Base-by-base conservation (phyloP, 2,888 invertebrate species). In the Drymonia ruficornis region DNA sequence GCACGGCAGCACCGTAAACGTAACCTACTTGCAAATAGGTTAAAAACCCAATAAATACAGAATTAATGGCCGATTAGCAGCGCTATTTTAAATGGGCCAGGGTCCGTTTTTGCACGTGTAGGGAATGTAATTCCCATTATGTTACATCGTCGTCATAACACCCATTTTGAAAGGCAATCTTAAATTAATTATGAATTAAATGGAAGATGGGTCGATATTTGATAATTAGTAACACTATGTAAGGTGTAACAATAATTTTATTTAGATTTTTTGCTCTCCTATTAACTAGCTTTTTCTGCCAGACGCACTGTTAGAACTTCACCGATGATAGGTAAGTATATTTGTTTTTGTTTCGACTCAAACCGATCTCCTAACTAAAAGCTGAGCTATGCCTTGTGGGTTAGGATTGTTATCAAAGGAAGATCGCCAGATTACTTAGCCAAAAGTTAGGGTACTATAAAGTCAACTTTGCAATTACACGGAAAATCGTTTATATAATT, bases 1-100 rank as follows among this genome's bases (percentile, higher is more conserved):
- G 1, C 47, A 31, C 6, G 52, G 38, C 45, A 31, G 49, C 31
- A 48, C 40, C 45, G 54, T 53, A 36, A 49, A 56, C 52, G 45
- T 48, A 58, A 44, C 43, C 49, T 38, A 49, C 38, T 49, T 52
- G 23, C 53, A 54, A 64, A 61, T 50, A 58, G 47, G 47, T 51
- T 49, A 52, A 47, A 47, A 49, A 40, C 50, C 45, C 43, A 53
- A 53, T 62, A 51, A 59, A 29, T 55, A 55, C 40, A 48, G 16
- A 42, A 42, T 42, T 18, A 57, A 45, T 43, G 34, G 57, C 49
- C 49, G 45, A 15, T 34, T 56, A 52, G 42, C 34, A 49, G 51
- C 52, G 48, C 18, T 48, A 48, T n/a, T 48, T 48, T 19, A 43
- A 50, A 28, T 15, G n/a, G 40, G 18, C 43, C 42, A 31, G 42